Evolutionary conservation across 53 echinoderm and acorn worm species (phyloP).

Genomic region (Glandiceps talaboti): DNA sequence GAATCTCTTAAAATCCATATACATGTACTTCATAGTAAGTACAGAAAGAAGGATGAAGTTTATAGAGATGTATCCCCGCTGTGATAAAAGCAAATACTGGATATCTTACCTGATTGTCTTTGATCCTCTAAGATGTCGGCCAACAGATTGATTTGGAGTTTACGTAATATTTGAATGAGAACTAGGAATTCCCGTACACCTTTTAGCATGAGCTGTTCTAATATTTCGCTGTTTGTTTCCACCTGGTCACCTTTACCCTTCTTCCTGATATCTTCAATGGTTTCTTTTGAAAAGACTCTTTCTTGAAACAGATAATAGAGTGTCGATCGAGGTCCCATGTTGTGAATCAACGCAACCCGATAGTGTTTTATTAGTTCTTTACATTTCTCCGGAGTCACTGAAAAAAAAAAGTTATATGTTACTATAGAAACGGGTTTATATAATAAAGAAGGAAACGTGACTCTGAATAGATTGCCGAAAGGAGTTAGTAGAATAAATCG

Average conservation of each 20-base stretch:
- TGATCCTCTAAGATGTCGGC: conserved; percentile 85
- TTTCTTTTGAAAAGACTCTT: conserved; percentile 61
- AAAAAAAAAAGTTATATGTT: conserved; percentile 5
- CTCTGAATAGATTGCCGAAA: too few species aligned
- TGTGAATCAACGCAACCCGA: conserved; percentile 43
- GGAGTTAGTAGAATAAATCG: too few species aligned
- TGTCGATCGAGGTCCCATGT: conserved; percentile 58
- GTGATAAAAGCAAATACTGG: too few species aligned
- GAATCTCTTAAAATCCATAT: too few species aligned
- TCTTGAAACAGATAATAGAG: conserved; percentile 57
- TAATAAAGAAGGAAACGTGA: too few species aligned
- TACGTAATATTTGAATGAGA: conserved; percentile 43
- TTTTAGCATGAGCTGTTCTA: conserved; percentile 55
- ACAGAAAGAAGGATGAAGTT: too few species aligned
- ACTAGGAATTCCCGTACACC: conserved; percentile 84
- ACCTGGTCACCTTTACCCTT: conserved; percentile 47
- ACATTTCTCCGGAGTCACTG: conserved; percentile 58
- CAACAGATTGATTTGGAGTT: conserved; percentile 57
- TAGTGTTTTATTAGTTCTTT: conserved; percentile 48
- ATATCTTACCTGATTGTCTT: conserved; percentile 86
- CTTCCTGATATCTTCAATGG: conserved; percentile 44
- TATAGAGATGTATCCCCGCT: too few species aligned
- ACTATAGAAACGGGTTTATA: too few species aligned
- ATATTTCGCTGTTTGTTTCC: conserved; percentile 56
- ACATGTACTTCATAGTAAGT: too few species aligned